Evolutionary conservation across 2,113 vertebrate genomes (phyloP), one percentile per base, ranked within the genome.

Genomic region (Centrocercus urophasianus): DNA sequence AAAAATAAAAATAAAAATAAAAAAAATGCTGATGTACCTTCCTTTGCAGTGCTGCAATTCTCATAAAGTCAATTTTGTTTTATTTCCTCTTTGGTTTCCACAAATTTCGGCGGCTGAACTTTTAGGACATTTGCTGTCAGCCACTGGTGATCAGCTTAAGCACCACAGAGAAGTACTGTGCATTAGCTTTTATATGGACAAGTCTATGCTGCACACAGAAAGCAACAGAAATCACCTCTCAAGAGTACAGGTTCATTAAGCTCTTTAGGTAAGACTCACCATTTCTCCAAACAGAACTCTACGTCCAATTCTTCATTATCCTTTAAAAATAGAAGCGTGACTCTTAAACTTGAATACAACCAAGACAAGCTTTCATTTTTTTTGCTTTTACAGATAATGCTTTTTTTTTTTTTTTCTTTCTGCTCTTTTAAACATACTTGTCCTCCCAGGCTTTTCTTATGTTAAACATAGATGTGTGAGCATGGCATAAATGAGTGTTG

Each of bases 271-370:
- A 80, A 57, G 38, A 97, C 97, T 98, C 83, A 98, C 98, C 98
- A 97, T 89, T 98, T 96, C 70, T 98, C 96, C 86, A 98, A 83
- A 74, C 92, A 73, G 88, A 98, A 98, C 80, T 98, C 98, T 54
- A 98, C 97, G 40, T 98, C 97, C 85, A 98, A 93, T 76, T 98
- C 97, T 81, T 97, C 97, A 14, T 95, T 93, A 76, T 78, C 96
- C 97, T 97, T 91, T 85, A 63, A 92, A 93, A 91, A 95, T 4
- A 90, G 36, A 93, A 75, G 50, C 43, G 18, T 18, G 64, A 76
- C 4, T 20, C 50, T 81, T 76, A 19, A 86, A 30, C 9, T 61
- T 70, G 11, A 81, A 47, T n/a, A 74, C 25, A 42, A 50, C 34
- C 66, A 47, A 21, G 20, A 71, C 2, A 66, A 11, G 10, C 73